Conservation (phyloP, 2,797 vertebrate genomes). For the Semotilus atromaculatus region DNA sequence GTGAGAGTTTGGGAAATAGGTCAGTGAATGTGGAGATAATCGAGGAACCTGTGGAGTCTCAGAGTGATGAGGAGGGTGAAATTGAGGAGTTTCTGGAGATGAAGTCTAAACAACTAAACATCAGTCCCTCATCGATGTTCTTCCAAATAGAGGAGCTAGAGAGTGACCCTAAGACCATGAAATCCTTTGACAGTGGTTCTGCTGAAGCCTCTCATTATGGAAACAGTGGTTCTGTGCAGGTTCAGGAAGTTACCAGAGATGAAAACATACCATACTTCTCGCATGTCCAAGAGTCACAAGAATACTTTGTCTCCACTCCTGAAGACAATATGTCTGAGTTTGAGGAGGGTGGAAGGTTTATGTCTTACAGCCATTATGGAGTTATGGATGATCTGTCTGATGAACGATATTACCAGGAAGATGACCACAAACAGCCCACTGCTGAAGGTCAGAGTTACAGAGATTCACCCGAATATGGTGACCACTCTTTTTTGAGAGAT, state of each 20-base stretch:
- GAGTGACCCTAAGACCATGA: slow-evolving; percentile 70
- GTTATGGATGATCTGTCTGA: slow-evolving; percentile 81
- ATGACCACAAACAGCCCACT: slow-evolving; percentile 64
- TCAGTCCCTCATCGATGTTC: slow-evolving; percentile 73
- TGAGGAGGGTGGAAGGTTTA: slow-evolving; percentile 80
- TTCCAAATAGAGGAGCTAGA: slow-evolving; percentile 91
- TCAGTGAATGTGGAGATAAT: slow-evolving; percentile 90
- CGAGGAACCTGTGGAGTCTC: slow-evolving; percentile 83
- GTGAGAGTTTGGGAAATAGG: slow-evolving; percentile 74
- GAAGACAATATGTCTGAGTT: slow-evolving; percentile 82
- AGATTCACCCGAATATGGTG: slow-evolving; percentile 59
- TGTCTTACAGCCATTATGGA: slow-evolving; percentile 87
- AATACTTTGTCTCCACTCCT: slow-evolving; percentile 94
- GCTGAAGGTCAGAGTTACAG: slow-evolving; percentile 71
- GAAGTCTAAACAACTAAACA: slow-evolving; percentile 69
- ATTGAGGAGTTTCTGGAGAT: slow-evolving; percentile 81
- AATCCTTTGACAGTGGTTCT: slow-evolving; percentile 58
- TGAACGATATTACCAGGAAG: slow-evolving; percentile 80
- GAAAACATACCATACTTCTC: slow-evolving; percentile 68
- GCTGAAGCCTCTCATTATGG: slow-evolving; percentile 59
- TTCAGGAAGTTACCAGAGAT: slow-evolving; percentile 78
- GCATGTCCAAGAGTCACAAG: slow-evolving; percentile 77
- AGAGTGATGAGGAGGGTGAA: slow-evolving; percentile 71
- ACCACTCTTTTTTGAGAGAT: slow-evolving; percentile 69
- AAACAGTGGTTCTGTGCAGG: slow-evolving; percentile 72